Evolutionary conservation across 2,113 vertebrate genomes (phyloP), one percentile per base, ranked within the genome.

Genomic region (Probosciger aterrimus): DNA sequence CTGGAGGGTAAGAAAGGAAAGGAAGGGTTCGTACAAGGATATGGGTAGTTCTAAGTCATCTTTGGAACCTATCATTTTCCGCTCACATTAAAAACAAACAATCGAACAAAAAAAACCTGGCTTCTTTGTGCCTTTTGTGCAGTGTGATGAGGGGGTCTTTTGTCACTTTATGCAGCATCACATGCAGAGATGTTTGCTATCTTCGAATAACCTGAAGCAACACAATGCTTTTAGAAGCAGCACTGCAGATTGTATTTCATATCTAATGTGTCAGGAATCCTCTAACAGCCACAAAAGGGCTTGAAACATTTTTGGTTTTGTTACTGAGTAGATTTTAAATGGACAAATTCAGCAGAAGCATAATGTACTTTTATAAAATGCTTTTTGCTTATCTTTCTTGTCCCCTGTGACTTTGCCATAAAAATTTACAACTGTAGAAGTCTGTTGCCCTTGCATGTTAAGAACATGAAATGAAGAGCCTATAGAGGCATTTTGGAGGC

Each of bases 201-300:
- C 94, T 92, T 97, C 10, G 2, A 37, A 89, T 94, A 95, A 94
- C 86, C 81, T 90, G 39, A 82, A 87, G 83, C 5, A 92, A 76
- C 47, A 70, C 1, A 9, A 85, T 65, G 77, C 67, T 83, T 62
- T 93, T 50, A 93, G 57, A 94, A 79, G 90, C 43, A 81, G 53
- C 93, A 77, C n/a, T 92, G 63, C 63, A 76, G 41, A 70, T 53
- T 20, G 43, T 77, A 71, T 92, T 94, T 90, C n/a, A 27, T 62
- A 73, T 69, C 81, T 88, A 35, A 71, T 63, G 64, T 55, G 44
- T 57, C 49, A 62, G 49, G 33, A 79, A 57, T 49, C 44, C 69
- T 78, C 62, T 70, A 73, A 82, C 47, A 64, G 63, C 37, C n/a
- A 85, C 31, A 74, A 39, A 94, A 88, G 68, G 6, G 8, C 15